A percentile compares a stretch with the other conserved stretches of the same genome.
Conservation (phyloP, 1,140 invertebrate genomes). For the Ladona fulva region DNA sequence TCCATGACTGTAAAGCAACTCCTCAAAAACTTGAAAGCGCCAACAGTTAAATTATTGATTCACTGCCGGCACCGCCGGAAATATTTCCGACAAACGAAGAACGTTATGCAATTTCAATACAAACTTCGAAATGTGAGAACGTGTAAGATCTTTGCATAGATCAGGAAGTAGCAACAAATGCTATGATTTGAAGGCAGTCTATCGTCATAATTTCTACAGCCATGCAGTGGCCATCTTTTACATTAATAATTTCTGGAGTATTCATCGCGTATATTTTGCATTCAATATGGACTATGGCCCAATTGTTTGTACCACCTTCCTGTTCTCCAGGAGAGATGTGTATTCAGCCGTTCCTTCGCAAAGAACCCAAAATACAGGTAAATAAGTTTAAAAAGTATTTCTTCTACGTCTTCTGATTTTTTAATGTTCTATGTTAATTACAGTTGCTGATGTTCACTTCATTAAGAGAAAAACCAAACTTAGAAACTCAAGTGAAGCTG, state of each 20-base stretch:
- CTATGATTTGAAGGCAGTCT: too few species aligned
- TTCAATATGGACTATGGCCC: slow-evolving; percentile 61
- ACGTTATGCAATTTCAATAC: background rate
- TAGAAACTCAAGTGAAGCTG: slow-evolving; percentile 25
- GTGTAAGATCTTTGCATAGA: background rate
- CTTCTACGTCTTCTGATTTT: background rate
- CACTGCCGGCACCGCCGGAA: background rate
- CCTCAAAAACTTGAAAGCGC: too few species aligned
- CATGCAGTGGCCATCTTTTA: slow-evolving; percentile 33
- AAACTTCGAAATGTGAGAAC: background rate
- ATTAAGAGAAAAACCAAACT: slow-evolving; percentile 18
- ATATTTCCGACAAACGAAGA: background rate
- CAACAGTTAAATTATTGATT: too few species aligned
- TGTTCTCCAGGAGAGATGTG: slow-evolving; percentile 50
- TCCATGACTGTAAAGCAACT: too few species aligned
- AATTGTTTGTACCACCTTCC: slow-evolving; percentile 58
- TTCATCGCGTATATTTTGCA: slow-evolving; percentile 61
- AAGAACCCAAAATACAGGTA: slow-evolving; percentile 46
- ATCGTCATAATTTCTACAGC: background rate
- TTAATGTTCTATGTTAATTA: slow-evolving; percentile 18
- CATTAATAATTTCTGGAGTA: slow-evolving; percentile 46
- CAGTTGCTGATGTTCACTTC: slow-evolving; percentile 31
- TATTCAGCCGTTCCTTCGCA: slow-evolving; percentile 46
- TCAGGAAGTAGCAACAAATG: too few species aligned
- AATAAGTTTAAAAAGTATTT: slow-evolving; percentile 18